Conservation (phyloP, 1,140 invertebrate species). For the Proctacanthus coquilletti region DNA sequence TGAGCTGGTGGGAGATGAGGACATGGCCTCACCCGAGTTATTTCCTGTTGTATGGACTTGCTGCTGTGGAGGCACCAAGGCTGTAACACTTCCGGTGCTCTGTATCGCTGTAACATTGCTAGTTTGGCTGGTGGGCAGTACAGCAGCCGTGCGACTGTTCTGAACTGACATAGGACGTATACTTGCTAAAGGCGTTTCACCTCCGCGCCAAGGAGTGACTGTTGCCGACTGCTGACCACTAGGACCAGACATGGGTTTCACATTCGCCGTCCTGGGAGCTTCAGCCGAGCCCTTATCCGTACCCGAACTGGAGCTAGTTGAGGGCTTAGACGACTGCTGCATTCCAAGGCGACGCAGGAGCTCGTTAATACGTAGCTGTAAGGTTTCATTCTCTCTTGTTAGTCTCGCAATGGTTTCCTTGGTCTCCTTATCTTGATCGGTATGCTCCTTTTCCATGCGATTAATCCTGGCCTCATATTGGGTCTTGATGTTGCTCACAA, state of each 20-base stretch:
- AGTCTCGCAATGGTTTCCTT: slow-evolving; percentile 42
- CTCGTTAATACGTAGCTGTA: slow-evolving; percentile 53
- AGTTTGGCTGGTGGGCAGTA: slow-evolving; percentile 51
- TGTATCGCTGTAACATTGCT: slow-evolving; percentile 6
- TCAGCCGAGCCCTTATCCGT: slow-evolving; percentile 59
- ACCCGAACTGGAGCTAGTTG: slow-evolving; percentile 40
- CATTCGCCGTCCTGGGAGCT: slow-evolving; percentile 71
- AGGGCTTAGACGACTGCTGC: slow-evolving; percentile 49
- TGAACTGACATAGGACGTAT: slow-evolving; percentile 77
- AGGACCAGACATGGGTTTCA: slow-evolving; percentile 77
- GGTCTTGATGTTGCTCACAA: slow-evolving; percentile 44
- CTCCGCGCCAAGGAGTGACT: slow-evolving; percentile 41
- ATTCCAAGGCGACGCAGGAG: slow-evolving; percentile 63
- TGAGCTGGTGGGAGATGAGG: slow-evolving; percentile 40
- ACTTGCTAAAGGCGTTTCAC: slow-evolving; percentile 73
- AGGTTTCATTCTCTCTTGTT: slow-evolving; percentile 53
- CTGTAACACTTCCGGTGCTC: slow-evolving; percentile 31
- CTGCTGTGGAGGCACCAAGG: slow-evolving; percentile 44
- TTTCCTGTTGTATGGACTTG: slow-evolving; percentile 41
- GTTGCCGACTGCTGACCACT: slow-evolving; percentile 35
- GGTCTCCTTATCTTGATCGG: slow-evolving; percentile 46
- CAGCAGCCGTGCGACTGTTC: slow-evolving; percentile 54
- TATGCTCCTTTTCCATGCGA: slow-evolving; percentile 58
- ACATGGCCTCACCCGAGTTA: slow-evolving; percentile 35
- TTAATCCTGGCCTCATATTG: slow-evolving; percentile 56